phyloP scores from a whole-genome alignment of 1,140 invertebrate species.

The silkworm (Bombyx mori) region DNA sequence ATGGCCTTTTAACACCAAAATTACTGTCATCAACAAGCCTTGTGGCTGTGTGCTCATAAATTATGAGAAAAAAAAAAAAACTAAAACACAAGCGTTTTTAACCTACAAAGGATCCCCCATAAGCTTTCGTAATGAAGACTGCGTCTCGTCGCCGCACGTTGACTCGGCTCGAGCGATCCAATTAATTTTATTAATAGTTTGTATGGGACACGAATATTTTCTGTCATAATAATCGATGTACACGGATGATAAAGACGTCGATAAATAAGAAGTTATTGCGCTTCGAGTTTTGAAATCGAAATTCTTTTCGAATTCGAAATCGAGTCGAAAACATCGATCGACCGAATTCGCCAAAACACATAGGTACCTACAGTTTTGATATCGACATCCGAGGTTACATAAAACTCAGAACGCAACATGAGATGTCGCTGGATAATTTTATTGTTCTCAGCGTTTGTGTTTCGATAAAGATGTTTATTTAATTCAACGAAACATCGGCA shows the following conservation, averaged over 20 bases:
- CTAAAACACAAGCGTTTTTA: constrained; percentile 3
- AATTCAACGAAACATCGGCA: constrained; percentile 6
- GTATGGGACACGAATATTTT: constrained; percentile 6
- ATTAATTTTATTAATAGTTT: constrained; percentile 23
- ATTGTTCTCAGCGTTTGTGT: constrained; percentile 22
- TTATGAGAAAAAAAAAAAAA: constrained; percentile 6
- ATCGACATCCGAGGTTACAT: constrained; percentile 24
- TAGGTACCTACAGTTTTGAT: constrained; percentile 16
- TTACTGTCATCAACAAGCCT: constrained; percentile 10
- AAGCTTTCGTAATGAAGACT: constrained; percentile 7
- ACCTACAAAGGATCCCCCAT: constrained; percentile 9
- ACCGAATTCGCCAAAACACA: constrained; percentile 26
- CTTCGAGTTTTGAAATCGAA: constrained; percentile 21
- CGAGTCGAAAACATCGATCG: constrained; percentile 16
- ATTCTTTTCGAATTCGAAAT: constrained; percentile 1
- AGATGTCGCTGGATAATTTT: constrained; percentile 19
- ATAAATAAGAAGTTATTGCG: constrained; percentile 18
- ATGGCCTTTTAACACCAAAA: constrained; percentile 11
- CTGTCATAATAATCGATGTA: constrained; percentile 9
- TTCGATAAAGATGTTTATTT: constrained; percentile 26
- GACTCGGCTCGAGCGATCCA: constrained; percentile 4
- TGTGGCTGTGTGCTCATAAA: constrained; percentile 9
- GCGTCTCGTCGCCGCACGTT: neutral
- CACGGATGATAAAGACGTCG: constrained; percentile 14
- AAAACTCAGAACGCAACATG: constrained; percentile 22